These are phyloP conservation scores for Chaetorhynchus papuensis DNA, from an alignment of 2,113 vertebrate species.

Conservation along the genomic window DNA sequence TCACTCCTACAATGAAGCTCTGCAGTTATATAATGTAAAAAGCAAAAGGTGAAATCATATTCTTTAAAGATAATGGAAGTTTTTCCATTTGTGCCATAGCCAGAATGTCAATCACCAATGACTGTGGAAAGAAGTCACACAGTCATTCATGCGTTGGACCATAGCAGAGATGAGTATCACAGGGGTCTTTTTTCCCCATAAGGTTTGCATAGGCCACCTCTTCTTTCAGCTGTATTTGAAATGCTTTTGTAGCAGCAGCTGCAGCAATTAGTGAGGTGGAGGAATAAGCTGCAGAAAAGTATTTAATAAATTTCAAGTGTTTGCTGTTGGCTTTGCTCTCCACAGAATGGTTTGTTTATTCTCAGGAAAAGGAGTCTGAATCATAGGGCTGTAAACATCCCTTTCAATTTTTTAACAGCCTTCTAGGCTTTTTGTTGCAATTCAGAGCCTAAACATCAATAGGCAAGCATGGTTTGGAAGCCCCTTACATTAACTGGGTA, in stretches of 20 bases:
- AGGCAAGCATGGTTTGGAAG: background rate
- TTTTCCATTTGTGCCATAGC: background rate
- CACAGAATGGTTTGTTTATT: conserved; percentile 12
- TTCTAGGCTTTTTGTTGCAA: background rate
- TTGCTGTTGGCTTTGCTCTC: conserved; percentile 22
- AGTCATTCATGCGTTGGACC: background rate
- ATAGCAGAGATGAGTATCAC: background rate
- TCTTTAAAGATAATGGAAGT: background rate
- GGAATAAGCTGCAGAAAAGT: conserved; percentile 10
- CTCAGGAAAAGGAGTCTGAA: conserved; percentile 17
- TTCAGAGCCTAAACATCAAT: background rate
- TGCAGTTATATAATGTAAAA: background rate
- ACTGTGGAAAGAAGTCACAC: background rate
- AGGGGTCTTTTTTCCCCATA: background rate
- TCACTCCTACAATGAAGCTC: background rate
- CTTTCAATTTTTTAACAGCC: background rate
- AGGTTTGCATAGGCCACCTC: background rate
- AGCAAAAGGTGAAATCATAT: background rate
- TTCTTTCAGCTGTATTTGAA: background rate
- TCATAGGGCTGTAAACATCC: conserved; percentile 4
- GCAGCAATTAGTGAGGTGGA: conserved; percentile 21
- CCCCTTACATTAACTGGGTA: background rate
- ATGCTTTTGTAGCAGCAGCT: conserved; percentile 18
- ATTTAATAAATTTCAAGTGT: conserved; percentile 48
- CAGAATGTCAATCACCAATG: background rate